These are phyloP conservation scores for Rapana venosa DNA, from an alignment of 2,888 invertebrate species.

Conservation along the genomic window DNA sequence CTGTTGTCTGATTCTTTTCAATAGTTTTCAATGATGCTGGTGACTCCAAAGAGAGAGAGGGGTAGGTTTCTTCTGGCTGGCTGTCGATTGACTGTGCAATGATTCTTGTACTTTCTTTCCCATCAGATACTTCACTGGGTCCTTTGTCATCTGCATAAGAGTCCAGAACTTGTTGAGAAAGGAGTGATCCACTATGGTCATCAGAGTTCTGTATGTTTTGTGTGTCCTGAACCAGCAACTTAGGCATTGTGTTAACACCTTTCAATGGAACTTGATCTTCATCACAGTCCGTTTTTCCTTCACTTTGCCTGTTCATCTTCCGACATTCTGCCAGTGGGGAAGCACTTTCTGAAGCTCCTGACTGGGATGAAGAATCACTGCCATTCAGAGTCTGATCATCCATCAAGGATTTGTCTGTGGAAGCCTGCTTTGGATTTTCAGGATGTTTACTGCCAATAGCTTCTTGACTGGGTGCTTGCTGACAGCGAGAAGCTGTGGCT, in stretches of 20 bases:
- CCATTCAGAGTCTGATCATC: background rate
- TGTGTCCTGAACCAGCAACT: background rate
- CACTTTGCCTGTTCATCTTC: too few species aligned
- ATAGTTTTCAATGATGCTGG: background rate
- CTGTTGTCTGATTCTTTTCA: background rate
- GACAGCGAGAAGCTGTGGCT: background rate
- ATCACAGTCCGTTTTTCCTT: background rate
- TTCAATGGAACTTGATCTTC: background rate
- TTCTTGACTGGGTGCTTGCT: background rate
- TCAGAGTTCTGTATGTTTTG: background rate
- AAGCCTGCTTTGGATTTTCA: background rate
- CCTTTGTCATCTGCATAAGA: background rate
- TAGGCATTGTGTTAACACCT: background rate
- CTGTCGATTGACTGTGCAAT: background rate
- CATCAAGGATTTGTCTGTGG: background rate
- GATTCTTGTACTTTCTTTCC: background rate
- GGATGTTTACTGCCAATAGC: background rate
- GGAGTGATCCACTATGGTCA: background rate
- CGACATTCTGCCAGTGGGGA: background rate
- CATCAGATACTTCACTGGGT: background rate
- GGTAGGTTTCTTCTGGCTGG: background rate
- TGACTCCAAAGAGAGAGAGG: background rate
- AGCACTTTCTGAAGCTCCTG: background rate
- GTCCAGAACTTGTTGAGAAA: background rate
- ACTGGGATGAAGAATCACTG: background rate